phyloP scores from a whole-genome alignment of 2,113 vertebrate genomes.

The Rhea americana region DNA sequence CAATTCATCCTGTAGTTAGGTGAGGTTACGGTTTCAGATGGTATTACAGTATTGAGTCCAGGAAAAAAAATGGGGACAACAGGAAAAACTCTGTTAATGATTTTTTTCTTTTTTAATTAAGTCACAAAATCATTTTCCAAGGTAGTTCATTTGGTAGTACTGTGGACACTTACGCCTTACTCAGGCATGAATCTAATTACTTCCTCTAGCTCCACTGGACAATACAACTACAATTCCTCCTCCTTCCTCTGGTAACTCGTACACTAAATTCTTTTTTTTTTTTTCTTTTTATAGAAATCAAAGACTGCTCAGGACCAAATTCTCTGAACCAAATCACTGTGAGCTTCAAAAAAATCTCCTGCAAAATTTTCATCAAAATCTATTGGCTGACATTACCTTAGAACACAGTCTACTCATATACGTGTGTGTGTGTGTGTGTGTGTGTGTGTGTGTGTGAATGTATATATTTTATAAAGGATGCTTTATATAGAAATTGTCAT shows the following conservation, averaged over 20 bases:
- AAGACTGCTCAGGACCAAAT: neutral
- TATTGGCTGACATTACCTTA: neutral
- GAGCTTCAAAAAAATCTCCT: neutral
- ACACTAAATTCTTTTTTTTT: neutral
- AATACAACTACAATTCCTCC: neutral
- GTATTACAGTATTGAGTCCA: neutral
- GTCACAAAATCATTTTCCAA: neutral
- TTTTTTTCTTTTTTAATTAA: neutral
- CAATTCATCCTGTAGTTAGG: neutral
- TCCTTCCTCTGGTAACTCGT: accelerated
- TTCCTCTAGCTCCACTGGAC: neutral
- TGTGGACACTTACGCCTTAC: neutral
- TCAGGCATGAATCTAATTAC: neutral
- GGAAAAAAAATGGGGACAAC: neutral
- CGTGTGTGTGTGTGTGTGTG: no score
- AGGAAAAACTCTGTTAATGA: neutral
- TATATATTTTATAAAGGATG: neutral
- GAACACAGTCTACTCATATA: neutral
- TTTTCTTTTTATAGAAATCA: neutral
- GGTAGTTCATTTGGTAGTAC: neutral
- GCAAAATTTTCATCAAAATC: neutral
- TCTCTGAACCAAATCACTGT: neutral
- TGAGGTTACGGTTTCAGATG: neutral
- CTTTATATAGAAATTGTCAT: neutral
- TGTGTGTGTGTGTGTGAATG: no score